Conservation (phyloP, 2,113 vertebrate genomes). For the Notiomystis cincta region DNA sequence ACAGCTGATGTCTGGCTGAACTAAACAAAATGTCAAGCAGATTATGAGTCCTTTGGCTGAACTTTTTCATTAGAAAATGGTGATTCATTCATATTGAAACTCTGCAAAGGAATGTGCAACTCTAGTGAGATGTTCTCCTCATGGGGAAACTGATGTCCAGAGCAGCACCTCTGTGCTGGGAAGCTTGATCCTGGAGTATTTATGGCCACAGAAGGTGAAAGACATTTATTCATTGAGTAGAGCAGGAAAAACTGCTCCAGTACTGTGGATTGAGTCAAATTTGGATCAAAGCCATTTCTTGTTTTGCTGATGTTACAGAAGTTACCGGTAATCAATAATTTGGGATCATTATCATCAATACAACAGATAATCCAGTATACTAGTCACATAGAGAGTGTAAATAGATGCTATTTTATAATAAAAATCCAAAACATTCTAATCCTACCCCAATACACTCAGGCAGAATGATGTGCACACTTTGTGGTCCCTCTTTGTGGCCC, state of each 20-base stretch:
- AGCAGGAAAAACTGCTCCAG: background rate
- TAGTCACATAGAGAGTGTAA: background rate
- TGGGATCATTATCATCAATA: background rate
- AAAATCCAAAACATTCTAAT: background rate
- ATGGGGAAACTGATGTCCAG: background rate
- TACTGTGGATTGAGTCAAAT: background rate
- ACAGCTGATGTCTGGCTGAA: background rate
- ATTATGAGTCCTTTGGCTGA: background rate
- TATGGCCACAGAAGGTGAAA: background rate
- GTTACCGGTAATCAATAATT: background rate
- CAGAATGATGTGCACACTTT: background rate
- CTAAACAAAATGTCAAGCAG: background rate
- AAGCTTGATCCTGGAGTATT: background rate
- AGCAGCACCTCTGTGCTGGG: background rate
- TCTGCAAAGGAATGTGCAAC: background rate
- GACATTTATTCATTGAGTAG: background rate
- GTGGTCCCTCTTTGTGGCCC: rapidly evolving
- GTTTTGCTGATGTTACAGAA: background rate
- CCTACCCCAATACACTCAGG: background rate
- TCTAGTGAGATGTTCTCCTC: background rate
- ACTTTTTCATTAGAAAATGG: background rate
- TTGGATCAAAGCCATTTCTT: background rate
- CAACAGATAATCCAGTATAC: background rate
- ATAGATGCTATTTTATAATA: background rate
- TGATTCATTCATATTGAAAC: background rate